Evolutionary conservation across 2,113 vertebrate species (phyloP).

Genomic region (Dicentrarchus labrax): DNA sequence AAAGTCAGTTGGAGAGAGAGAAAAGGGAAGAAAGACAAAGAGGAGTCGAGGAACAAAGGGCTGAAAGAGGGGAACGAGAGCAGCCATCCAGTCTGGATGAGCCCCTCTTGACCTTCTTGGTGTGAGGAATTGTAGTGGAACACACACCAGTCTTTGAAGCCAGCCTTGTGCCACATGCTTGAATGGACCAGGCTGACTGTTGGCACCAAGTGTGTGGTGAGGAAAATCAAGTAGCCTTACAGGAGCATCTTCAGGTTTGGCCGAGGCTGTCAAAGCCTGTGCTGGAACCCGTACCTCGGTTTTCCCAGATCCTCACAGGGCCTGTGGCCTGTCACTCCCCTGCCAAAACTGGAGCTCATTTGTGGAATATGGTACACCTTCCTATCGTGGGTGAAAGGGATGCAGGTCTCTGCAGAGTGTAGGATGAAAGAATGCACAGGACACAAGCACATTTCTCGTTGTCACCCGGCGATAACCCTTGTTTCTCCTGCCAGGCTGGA

Average conservation of each 20-base stretch:
- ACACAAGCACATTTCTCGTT: conserved; percentile 46
- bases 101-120: conserved; percentile 63
- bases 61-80: conserved; percentile 44
- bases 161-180: conserved; percentile 29
- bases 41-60: conserved; percentile 43
- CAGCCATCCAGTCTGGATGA: conserved; percentile 42
- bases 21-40: conserved; percentile 23
- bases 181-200: conserved; percentile 39
- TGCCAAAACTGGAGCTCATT: conserved; percentile 77
- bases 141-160: conserved; percentile 56
- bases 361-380: conserved; percentile 65
- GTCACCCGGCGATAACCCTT: conserved; percentile 60
- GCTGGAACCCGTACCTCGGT: conserved; percentile 22
- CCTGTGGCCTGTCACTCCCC: conserved; percentile 63
- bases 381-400: conserved; percentile 24
- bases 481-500: conserved; percentile 68
- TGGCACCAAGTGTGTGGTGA: conserved; percentile 18
- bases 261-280: conserved; percentile 41
- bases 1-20: conserved; percentile 13
- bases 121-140: conserved; percentile 39
- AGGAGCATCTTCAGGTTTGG: conserved; percentile 55
- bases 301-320: conserved; percentile 51
- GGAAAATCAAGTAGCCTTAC: conserved; percentile 42
- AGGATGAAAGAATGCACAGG: conserved; percentile 63
- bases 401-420: conserved; percentile 34